Conservation (phyloP, 2,113 vertebrate genomes). For the Engraulis encrasicolus region DNA sequence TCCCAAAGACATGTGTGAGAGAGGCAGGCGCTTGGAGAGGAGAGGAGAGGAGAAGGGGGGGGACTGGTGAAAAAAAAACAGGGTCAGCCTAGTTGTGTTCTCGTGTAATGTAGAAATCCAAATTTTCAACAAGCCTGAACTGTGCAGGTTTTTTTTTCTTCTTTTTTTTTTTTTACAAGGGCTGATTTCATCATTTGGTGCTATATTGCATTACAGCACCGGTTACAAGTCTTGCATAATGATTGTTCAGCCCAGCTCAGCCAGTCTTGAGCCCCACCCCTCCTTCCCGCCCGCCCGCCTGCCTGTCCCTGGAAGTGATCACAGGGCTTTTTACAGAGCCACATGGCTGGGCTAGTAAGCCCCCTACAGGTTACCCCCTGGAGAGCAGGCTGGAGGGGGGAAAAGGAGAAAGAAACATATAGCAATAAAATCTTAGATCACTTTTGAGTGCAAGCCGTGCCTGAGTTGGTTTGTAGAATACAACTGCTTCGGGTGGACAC, state of each 20-base stretch:
- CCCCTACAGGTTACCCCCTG: neutral
- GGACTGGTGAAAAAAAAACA: neutral
- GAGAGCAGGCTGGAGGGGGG: neutral
- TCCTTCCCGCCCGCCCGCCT: no score
- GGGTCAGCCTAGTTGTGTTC: neutral
- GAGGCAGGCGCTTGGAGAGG: neutral
- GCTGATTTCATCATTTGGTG: conserved; percentile 11
- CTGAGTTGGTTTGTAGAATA: no score
- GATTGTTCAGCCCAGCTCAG: neutral
- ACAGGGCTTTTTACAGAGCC: no score
- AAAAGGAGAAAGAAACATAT: neutral
- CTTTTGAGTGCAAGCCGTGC: no score
- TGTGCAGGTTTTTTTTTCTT: no score
- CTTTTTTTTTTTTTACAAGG: conserved; percentile 4
- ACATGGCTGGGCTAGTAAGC: neutral
- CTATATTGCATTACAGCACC: neutral
- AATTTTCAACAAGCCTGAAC: conserved; percentile 14
- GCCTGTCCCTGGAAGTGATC: neutral
- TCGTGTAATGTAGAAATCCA: conserved; percentile 9
- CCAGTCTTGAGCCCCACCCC: no score
- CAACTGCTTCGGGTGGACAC: no score
- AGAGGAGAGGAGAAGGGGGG: neutral
- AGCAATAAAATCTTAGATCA: no score
- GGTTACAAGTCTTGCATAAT: conserved; percentile 2
- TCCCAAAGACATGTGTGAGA: neutral